These are phyloP conservation scores for Odontocerum albicorne DNA, from an alignment of 2,888 invertebrate genomes.

Conservation along the genomic window DNA sequence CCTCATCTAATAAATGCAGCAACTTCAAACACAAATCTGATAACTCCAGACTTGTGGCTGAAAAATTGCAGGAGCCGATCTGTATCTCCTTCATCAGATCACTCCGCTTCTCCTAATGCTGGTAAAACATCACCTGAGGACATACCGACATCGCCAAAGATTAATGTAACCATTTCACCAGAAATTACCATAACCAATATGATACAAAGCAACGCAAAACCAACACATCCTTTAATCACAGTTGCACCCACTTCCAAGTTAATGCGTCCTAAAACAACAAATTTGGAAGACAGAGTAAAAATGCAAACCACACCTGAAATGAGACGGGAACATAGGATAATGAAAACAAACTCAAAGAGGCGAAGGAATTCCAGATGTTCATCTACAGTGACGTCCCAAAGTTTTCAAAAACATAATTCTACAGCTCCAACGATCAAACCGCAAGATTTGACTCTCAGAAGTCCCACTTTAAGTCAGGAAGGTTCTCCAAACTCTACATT, in stretches of 20 bases:
- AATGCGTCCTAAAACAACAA: constrained; percentile 52
- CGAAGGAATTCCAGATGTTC: constrained; percentile 52
- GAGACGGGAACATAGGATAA: constrained; percentile 48
- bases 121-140: constrained; percentile 40
- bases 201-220: constrained; percentile 44
- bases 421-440: constrained; percentile 50
- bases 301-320: constrained; percentile 51
- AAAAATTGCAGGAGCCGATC: constrained; percentile 74
- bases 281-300: constrained; percentile 46
- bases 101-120: constrained; percentile 58
- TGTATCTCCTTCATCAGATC: constrained; percentile 59
- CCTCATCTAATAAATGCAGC: constrained; percentile 66
- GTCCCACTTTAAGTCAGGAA: constrained; percentile 45
- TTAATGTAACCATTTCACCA: constrained; percentile 38
- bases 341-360: constrained; percentile 54
- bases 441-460: constrained; percentile 53
- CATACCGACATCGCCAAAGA: constrained; percentile 35
- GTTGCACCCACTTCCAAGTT: constrained; percentile 68
- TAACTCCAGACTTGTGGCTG: constrained; percentile 91
- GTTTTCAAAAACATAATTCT: constrained; percentile 42
- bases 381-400: constrained; percentile 52
- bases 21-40: constrained; percentile 57
- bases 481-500: constrained; percentile 43
- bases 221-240: constrained; percentile 65
- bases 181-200: constrained; percentile 42